A percentile compares a stretch with the other conserved stretches of the same genome.
phyloP scores from a whole-genome alignment of 1,140 invertebrate genomes.

The Caenorhabditis brenneri region DNA sequence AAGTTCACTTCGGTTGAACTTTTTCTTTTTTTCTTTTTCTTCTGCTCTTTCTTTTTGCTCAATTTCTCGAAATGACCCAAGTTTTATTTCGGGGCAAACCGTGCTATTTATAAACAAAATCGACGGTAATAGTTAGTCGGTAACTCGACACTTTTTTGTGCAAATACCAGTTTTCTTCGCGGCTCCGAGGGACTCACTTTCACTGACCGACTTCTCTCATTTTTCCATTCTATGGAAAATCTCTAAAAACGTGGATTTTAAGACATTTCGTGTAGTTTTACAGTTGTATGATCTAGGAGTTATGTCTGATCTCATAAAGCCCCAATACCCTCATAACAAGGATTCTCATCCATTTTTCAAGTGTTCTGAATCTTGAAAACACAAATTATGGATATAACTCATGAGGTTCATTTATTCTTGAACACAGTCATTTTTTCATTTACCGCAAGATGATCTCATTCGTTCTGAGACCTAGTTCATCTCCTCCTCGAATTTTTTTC shows the following conservation, averaged over 20 bases:
- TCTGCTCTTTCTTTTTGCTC: not conserved
- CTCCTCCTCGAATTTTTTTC: not conserved
- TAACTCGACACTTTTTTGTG: slow-evolving; percentile 33
- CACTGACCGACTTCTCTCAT: not conserved
- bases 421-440: not conserved
- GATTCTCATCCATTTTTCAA: too few relatives aligned
- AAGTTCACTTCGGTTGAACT: not conserved
- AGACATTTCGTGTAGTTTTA: too few relatives aligned
- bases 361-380: too few relatives aligned
- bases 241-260: too few relatives aligned
- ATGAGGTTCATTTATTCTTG: not conserved
- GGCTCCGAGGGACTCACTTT: slow-evolving; percentile 17
- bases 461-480: not conserved
- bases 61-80: not conserved
- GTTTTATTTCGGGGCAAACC: not conserved
- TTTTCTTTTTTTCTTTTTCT: not conserved
- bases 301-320: too few relatives aligned
- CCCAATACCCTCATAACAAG: too few relatives aligned
- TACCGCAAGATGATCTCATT: slow-evolving; percentile 8
- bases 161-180: slow-evolving; percentile 7
- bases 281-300: too few relatives aligned
- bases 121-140: slow-evolving; percentile 22
- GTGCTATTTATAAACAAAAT: slow-evolving; percentile 28
- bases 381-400: too few relatives aligned
- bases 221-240: too few relatives aligned